Evolutionary conservation across 2,797 vertebrate genomes (phyloP), one percentile per base, ranked within the genome.

Genomic region (Pteropus rufus): DNA sequence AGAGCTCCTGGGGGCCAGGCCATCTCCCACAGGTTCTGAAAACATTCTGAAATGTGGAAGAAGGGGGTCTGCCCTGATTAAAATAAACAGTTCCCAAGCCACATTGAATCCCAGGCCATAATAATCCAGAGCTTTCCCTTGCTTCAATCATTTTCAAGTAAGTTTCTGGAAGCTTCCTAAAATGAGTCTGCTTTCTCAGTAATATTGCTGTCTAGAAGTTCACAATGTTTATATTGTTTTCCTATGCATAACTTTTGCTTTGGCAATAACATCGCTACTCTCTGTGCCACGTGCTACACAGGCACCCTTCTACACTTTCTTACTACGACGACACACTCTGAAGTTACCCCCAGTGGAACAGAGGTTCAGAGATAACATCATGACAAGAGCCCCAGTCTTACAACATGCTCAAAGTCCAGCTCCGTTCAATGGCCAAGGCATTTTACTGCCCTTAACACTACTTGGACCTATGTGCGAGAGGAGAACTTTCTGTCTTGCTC

Each of bases 381-480:
- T 0, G 0, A 34, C n/a, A 65, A 1, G 4, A 15, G n/a, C 29
- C 0, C 0, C 49, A 49, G 18, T 29, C 69, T 41, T 7, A 44
- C 2, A 36, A 65, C 11, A 26, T 0, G 3, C 9, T 54, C 44
- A 39, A 23, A 44, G 8, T 41, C 62, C 24, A 46, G 34, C 23
- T n/a, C n/a, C 24, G 24, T 29, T 39, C 67, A 12, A 49, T 0
- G 11, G 36, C 69, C 52, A 44, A 46, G n/a, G 15, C 31, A 12
- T 5, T n/a, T 11, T 10, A 36, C 41, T 5, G 34, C 21, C 49
- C 46, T 54, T 5, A 9, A 5, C 4, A 6, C 54, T 12, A 23
- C 56, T 0, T 2, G 5, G 19, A 62, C 9, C 58, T 23, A 5
- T 0, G 0, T 21, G 23, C 1, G 18, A 29, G 62, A 31, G 9